Percentiles rank a stretch among this genome's conserved stretches.
These are phyloP conservation scores for Actinopyga echinites DNA, from an alignment of 53 echinoderm and acorn worm genomes.

Conservation along the genomic window DNA sequence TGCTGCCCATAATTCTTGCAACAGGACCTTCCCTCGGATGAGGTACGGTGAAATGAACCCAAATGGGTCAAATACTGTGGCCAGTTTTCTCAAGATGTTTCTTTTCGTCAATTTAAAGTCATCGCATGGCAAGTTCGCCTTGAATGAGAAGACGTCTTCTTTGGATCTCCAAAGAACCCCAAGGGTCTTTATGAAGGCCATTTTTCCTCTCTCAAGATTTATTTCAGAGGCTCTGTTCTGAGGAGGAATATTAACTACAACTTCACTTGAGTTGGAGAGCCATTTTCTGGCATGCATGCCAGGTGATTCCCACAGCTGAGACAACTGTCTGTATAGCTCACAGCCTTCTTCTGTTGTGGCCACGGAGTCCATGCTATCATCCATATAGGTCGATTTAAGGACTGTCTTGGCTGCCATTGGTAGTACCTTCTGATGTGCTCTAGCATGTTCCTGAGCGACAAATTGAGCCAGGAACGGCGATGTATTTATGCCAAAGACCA, in stretches of 20 bases:
- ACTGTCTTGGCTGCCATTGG: conserved; percentile 3
- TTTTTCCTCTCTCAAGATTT: background rate
- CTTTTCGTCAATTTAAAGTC: background rate
- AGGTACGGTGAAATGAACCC: conserved; percentile 26
- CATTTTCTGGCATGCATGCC: conserved; percentile 32
- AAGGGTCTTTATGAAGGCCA: conserved; percentile 28
- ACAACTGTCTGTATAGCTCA: background rate
- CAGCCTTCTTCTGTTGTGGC: background rate
- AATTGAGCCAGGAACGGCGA: conserved; percentile 23
- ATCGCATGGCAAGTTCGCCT: background rate
- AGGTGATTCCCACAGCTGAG: background rate
- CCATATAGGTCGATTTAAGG: background rate
- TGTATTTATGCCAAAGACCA: conserved; percentile 3
- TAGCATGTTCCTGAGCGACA: conserved; percentile 7
- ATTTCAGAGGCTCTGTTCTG: conserved; percentile 11
- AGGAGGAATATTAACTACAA: background rate
- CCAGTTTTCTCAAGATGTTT: conserved; percentile 3
- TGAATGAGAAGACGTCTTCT: background rate
- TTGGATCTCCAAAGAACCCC: conserved; percentile 15
- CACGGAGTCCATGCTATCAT: background rate
- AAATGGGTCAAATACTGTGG: conserved; percentile 6
- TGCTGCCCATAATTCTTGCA: conserved; percentile 17
- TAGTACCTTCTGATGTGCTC: background rate
- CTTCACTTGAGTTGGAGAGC: background rate
- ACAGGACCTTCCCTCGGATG: background rate